phyloP scores from a whole-genome alignment of 1,140 invertebrate species.

The Neodiprion lecontei region DNA sequence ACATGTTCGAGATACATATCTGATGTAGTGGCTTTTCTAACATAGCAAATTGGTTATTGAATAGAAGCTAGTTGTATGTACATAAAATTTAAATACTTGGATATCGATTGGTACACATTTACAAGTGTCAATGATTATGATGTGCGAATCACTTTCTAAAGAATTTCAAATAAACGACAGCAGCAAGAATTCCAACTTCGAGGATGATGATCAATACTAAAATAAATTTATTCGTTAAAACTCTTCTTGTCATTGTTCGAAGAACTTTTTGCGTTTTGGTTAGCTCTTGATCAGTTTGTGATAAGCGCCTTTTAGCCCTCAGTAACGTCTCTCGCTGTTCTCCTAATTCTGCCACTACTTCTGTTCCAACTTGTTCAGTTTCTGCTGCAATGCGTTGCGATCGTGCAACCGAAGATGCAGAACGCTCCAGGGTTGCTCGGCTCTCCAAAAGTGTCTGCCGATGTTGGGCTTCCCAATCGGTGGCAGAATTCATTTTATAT shows the following conservation, averaged over 20 bases:
- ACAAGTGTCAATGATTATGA: too few species aligned
- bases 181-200: constrained; percentile 67
- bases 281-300: constrained; percentile 70
- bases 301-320: constrained; percentile 66
- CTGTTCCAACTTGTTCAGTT: constrained; percentile 79
- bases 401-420: constrained; percentile 71
- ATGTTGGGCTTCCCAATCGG: constrained; percentile 63
- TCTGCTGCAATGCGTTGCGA: constrained; percentile 78
- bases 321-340: constrained; percentile 70
- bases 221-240: constrained; percentile 74
- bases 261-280: constrained; percentile 66
- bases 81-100: too few species aligned
- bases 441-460: constrained; percentile 66
- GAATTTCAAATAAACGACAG: constrained; percentile 68
- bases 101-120: too few species aligned
- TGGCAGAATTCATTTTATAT: constrained; percentile 49
- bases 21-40: too few species aligned
- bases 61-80: too few species aligned
- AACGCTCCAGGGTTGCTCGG: constrained; percentile 66
- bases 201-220: constrained; percentile 72
- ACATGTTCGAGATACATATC: too few species aligned
- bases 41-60: too few species aligned
- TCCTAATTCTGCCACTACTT: constrained; percentile 74
- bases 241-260: constrained; percentile 66
- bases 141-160: constrained; percentile 46